A percentile compares a stretch with the other conserved stretches of the same genome.
phyloP scores from a whole-genome alignment of 2,797 vertebrate species.

The Poliocrania exsul region DNA sequence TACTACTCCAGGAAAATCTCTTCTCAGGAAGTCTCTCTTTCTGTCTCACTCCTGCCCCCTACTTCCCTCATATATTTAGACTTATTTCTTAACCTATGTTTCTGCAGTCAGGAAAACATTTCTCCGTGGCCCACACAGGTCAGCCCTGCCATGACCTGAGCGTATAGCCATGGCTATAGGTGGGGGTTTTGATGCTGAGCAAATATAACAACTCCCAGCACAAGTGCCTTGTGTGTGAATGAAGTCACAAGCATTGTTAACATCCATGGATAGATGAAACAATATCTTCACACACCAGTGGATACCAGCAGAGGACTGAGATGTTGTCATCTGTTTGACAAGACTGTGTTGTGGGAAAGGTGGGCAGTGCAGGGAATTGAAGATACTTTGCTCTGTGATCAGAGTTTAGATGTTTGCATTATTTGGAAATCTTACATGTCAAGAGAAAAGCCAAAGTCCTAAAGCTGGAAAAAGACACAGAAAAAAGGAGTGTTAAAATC shows the following conservation, averaged over 20 bases:
- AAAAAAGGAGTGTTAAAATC: neutral
- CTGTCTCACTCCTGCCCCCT: neutral
- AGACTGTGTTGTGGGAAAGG: neutral
- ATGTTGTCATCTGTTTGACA: neutral
- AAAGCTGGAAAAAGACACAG: neutral
- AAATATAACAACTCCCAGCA: neutral
- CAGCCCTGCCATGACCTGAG: neutral
- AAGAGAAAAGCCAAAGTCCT: neutral
- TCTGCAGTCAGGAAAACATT: neutral
- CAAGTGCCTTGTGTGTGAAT: neutral
- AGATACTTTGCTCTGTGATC: neutral
- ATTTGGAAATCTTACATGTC: neutral
- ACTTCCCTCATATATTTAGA: neutral
- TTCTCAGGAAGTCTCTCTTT: neutral
- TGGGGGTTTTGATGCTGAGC: neutral
- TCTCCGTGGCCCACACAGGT: neutral
- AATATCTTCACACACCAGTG: neutral
- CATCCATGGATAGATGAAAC: neutral
- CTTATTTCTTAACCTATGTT: neutral
- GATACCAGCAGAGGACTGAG: neutral
- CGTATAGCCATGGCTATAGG: neutral
- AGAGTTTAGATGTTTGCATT: neutral
- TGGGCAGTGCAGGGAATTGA: rapidly evolving
- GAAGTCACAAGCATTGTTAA: neutral
- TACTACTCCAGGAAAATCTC: neutral